These are phyloP conservation scores for Metaphire vulgaris DNA, from an alignment of 1,140 invertebrate species.

Conservation along the genomic window DNA sequence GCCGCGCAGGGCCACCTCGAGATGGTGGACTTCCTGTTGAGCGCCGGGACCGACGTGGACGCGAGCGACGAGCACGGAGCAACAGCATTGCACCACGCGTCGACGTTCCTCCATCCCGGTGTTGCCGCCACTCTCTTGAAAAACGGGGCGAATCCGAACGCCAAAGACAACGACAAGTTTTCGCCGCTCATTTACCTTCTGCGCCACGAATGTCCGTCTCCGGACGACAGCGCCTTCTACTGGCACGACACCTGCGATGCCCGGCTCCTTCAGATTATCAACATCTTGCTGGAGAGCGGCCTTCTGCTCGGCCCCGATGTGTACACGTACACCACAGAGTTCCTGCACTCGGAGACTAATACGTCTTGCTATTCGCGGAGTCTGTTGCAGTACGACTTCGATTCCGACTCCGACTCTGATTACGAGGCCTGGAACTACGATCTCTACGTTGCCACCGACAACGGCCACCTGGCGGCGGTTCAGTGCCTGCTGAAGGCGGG, in stretches of 20 bases:
- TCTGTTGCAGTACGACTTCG: neutral
- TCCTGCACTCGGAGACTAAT: neutral
- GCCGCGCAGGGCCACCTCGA: neutral
- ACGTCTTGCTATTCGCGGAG: neutral
- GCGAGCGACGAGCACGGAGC: neutral
- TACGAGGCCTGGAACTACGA: neutral
- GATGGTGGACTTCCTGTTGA: neutral
- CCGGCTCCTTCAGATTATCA: neutral
- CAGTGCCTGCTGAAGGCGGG: neutral
- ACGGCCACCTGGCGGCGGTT: neutral
- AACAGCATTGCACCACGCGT: neutral
- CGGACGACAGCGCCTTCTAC: neutral
- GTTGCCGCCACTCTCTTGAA: neutral
- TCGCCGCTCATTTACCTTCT: neutral
- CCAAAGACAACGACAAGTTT: neutral
- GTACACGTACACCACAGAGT: neutral
- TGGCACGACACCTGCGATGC: neutral
- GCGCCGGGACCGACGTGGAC: neutral
- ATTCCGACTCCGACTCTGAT: neutral
- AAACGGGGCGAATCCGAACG: neutral
- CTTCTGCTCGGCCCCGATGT: neutral
- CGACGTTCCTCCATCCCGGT: neutral
- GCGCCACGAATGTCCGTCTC: neutral
- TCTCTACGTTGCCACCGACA: neutral
- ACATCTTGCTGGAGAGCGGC: neutral